Conservation (phyloP, 2,797 vertebrate genomes). For the Rhabdophis nuchalis region DNA sequence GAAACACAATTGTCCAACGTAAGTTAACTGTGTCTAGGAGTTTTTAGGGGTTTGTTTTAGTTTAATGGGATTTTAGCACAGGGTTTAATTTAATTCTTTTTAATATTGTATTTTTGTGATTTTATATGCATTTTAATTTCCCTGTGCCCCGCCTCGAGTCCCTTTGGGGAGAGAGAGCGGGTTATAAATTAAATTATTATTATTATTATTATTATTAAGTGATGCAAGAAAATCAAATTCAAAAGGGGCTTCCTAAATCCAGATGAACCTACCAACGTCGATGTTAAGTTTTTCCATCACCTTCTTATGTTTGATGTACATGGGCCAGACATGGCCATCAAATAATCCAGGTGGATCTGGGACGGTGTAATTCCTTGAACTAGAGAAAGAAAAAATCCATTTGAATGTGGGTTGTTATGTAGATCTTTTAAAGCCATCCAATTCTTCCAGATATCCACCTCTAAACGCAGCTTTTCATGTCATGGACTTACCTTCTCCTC, state of each 20-base stretch:
- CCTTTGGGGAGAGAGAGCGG: too few relatives aligned
- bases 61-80: too few relatives aligned
- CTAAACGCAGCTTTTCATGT: not conserved
- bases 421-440: not conserved
- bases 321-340: constrained; percentile 91
- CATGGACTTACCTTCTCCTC: constrained; percentile 81
- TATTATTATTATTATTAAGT: too few relatives aligned
- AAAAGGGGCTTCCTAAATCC: not conserved
- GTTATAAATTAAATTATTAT: too few relatives aligned
- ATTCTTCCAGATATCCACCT: not conserved
- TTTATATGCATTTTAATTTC: too few relatives aligned
- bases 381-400: constrained; percentile 41
- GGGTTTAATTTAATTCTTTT: too few relatives aligned
- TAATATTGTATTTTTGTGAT: too few relatives aligned
- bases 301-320: constrained; percentile 87
- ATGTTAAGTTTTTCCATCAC: constrained; percentile 82
- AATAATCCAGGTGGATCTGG: constrained; percentile 90
- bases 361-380: constrained; percentile 86
- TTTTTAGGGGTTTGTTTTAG: too few relatives aligned
- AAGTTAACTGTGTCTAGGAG: too few relatives aligned
- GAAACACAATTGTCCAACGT: not conserved
- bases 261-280: constrained; percentile 73
- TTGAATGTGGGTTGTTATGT: not conserved
- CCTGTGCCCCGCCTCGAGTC: too few relatives aligned
- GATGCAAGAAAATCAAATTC: not conserved